These are phyloP conservation scores for Drosophila nigrodunni DNA, from an alignment of 1,140 invertebrate genomes.

Conservation along the genomic window DNA sequence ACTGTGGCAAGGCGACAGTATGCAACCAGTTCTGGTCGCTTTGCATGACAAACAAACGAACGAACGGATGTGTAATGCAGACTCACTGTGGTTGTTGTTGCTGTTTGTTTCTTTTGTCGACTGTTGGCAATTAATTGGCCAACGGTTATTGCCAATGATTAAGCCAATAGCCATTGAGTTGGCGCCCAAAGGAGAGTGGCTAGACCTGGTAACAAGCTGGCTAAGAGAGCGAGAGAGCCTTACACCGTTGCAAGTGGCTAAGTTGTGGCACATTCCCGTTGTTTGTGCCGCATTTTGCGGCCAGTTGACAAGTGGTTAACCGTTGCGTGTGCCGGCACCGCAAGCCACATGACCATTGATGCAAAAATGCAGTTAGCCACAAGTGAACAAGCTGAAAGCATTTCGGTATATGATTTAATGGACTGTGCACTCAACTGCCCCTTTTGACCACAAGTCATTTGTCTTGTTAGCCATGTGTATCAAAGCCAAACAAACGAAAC, in stretches of 20 bases:
- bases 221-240: conserved; percentile 3
- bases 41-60: conserved; percentile 47
- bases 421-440: conserved; percentile 54
- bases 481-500: no score
- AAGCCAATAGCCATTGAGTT: conserved; percentile 59
- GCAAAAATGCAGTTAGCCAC: conserved; percentile 77
- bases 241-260: conserved; percentile 54
- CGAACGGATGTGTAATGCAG: no score
- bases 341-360: conserved; percentile 64
- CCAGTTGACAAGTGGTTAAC: conserved; percentile 62
- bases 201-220: neutral
- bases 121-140: conserved; percentile 70
- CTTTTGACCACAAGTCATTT: no score
- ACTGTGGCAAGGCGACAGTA: no score
- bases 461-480: no score
- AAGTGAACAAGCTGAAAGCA: conserved; percentile 38
- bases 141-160: conserved; percentile 71
- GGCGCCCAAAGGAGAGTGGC: conserved; percentile 22
- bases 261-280: conserved; percentile 64
- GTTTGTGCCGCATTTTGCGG: conserved; percentile 53
- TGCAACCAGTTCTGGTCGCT: conserved; percentile 21
- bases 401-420: conserved; percentile 71
- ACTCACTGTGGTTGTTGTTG: neutral
- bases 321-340: conserved; percentile 43
- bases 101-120: conserved; percentile 35